Conservation (phyloP, 1,140 invertebrate species). For the Phymastichus coffea region DNA sequence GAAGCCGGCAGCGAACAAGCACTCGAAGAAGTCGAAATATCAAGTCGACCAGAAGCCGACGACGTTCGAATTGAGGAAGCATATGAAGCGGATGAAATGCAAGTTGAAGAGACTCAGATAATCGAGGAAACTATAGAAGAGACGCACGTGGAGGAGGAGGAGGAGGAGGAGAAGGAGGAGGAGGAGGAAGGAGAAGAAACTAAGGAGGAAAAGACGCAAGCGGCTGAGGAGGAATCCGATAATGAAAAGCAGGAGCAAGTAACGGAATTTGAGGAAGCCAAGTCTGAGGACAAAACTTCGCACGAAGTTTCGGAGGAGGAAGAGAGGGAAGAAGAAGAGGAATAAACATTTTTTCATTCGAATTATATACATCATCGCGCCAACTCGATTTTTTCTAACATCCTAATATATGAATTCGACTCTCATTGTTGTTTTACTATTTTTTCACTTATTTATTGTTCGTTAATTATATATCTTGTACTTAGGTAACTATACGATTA, state of each 20-base stretch:
- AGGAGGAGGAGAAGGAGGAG: background rate
- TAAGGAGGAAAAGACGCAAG: background rate
- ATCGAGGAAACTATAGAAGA: background rate
- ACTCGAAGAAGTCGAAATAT: constrained; percentile 15
- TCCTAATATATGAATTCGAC: background rate
- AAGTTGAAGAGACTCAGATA: background rate
- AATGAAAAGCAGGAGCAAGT: background rate
- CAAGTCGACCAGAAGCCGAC: constrained; percentile 13
- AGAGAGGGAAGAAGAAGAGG: background rate
- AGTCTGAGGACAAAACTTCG: background rate
- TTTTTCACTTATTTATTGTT: constrained; percentile 21
- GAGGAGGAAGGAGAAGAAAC: background rate
- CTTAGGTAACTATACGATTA: constrained; percentile 4
- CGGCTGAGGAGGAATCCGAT: background rate
- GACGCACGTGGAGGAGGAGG: background rate
- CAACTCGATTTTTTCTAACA: too few species aligned
- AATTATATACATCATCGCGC: too few species aligned
- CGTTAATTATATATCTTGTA: constrained; percentile 9
- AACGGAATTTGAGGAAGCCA: background rate
- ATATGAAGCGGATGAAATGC: background rate
- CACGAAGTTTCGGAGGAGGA: background rate
- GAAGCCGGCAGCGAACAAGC: background rate
- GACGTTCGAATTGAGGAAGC: background rate
- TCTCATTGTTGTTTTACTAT: constrained; percentile 14
- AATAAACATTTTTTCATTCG: too few species aligned